Conservation (phyloP, 2,888 invertebrate species). For the Melinaea marsaeus region DNA sequence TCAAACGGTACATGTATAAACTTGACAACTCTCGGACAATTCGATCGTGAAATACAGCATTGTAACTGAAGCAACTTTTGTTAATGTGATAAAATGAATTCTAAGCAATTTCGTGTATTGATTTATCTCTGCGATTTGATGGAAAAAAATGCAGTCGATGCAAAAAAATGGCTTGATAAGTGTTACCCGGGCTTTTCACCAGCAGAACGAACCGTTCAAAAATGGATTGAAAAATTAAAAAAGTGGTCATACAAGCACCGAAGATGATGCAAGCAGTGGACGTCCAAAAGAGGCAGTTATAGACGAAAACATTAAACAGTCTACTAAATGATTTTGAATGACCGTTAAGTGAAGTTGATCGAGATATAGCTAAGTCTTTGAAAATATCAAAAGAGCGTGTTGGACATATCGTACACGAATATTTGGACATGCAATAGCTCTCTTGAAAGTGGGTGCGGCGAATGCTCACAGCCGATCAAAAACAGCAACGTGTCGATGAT, state of each 20-base stretch:
- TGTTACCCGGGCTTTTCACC: neutral
- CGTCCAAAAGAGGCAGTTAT: too few relatives aligned
- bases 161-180: neutral
- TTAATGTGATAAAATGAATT: neutral
- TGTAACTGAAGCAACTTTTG: too few relatives aligned
- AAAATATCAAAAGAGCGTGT: too few relatives aligned
- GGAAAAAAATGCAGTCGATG: neutral
- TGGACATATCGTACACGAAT: slow-evolving; percentile 30
- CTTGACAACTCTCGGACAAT: too few relatives aligned
- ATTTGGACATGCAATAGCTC: slow-evolving; percentile 35
- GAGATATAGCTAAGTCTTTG: too few relatives aligned
- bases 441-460: slow-evolving; percentile 41
- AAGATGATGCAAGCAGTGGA: neutral
- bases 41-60: too few relatives aligned
- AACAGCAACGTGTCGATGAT: slow-evolving; percentile 17
- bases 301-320: too few relatives aligned
- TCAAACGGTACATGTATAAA: neutral
- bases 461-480: slow-evolving; percentile 26
- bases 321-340: too few relatives aligned
- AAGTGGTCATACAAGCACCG: neutral
- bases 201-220: neutral
- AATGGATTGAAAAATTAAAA: neutral
- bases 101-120: neutral
- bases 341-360: too few relatives aligned
- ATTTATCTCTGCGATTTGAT: neutral